Conservation (phyloP, 2,797 vertebrate species). For the Tympanoctomys barrerae region DNA sequence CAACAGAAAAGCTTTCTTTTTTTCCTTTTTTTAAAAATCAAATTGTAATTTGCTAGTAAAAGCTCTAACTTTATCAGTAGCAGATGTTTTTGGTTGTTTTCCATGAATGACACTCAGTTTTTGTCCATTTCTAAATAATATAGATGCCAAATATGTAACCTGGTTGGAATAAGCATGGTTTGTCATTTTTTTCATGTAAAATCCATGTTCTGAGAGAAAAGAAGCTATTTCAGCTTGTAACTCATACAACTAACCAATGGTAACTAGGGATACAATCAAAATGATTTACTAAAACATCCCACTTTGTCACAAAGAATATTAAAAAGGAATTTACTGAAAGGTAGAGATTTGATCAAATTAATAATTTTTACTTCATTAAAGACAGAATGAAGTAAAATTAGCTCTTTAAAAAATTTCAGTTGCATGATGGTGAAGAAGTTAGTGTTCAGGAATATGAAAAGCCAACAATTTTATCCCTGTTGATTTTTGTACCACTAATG, state of each 20-base stretch:
- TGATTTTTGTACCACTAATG: neutral
- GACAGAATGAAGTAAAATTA: neutral
- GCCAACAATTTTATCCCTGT: neutral
- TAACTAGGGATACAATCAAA: neutral
- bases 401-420: neutral
- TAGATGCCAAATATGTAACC: neutral
- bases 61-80: conserved; percentile 15
- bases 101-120: neutral
- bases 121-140: conserved; percentile 36
- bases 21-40: neutral
- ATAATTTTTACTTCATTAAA: conserved; percentile 28
- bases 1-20: neutral
- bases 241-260: neutral
- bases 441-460: neutral
- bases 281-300: neutral
- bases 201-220: neutral
- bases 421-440: neutral
- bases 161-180: neutral
- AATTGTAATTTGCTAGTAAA: conserved; percentile 55
- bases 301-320: neutral
- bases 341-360: neutral
- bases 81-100: conserved; percentile 19
- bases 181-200: conserved; percentile 13
- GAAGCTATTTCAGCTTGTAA: neutral
- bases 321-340: neutral